A percentile compares a stretch with the other conserved stretches of the same genome.
Evolutionary conservation across 2,797 vertebrate genomes (phyloP).

Genomic region (Chrysocyon brachyurus): DNA sequence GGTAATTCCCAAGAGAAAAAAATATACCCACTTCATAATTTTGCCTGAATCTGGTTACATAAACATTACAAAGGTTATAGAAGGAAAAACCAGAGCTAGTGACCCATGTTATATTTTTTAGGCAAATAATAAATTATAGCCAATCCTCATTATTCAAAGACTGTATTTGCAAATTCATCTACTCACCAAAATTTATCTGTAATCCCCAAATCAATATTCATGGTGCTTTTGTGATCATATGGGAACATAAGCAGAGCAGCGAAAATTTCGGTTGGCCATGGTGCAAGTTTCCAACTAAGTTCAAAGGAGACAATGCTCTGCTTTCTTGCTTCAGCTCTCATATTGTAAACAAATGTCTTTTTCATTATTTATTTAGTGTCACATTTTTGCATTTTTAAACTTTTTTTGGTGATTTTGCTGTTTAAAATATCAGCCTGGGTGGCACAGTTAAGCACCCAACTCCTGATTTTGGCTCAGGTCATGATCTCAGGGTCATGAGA

Average conservation of each 20-base stretch:
- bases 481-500: not conserved
- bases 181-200: not conserved
- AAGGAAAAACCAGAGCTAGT: conserved; percentile 46
- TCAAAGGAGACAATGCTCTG: not conserved
- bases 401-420: not conserved
- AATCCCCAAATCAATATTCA: not conserved
- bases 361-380: not conserved
- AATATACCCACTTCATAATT: conserved; percentile 5
- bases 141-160: not conserved
- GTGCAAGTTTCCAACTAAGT: not conserved
- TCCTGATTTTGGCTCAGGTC: not conserved
- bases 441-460: not conserved
- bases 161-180: not conserved
- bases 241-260: not conserved
- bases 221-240: not conserved
- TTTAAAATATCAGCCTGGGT: not conserved
- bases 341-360: not conserved
- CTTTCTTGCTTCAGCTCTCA: not conserved
- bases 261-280: not conserved
- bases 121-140: conserved; percentile 19
- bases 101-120: not conserved
- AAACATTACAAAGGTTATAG: conserved; percentile 40
- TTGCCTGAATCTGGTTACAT: conserved; percentile 38
- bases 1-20: conserved; percentile 5
- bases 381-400: not conserved